phyloP scores from a whole-genome alignment of 2,113 vertebrate genomes.

The Toxotes jaculatrix region DNA sequence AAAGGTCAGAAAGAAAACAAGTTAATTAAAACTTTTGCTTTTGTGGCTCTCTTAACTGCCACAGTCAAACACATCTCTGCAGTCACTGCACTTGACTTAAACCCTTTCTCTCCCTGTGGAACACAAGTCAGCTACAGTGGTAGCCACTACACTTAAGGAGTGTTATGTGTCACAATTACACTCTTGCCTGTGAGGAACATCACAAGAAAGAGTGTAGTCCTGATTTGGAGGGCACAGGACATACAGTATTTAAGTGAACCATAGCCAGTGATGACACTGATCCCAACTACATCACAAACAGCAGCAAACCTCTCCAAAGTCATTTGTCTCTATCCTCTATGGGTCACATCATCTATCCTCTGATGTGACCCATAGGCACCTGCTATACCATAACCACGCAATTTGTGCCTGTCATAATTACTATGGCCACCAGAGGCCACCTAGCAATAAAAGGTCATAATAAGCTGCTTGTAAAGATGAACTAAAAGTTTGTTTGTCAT shows the following conservation, averaged over 20 bases:
- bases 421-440: background rate
- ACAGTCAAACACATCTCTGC: constrained; percentile 4
- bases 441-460: background rate
- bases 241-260: background rate
- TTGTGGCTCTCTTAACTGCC: background rate
- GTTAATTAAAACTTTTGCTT: constrained; percentile 27
- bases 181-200: background rate
- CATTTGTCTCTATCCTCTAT: too few species aligned
- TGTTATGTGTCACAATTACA: background rate
- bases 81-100: constrained; percentile 4
- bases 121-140: background rate
- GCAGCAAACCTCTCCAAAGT: background rate
- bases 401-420: background rate
- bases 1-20: constrained; percentile 20
- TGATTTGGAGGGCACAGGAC: background rate
- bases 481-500: background rate
- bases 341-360: too few species aligned
- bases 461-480: background rate
- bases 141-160: background rate
- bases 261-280: background rate
- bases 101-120: background rate
- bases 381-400: too few species aligned
- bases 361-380: too few species aligned
- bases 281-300: constrained; percentile 1
- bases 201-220: background rate